Conservation (phyloP, 2,797 vertebrate species). For the Poliocrania exsul region DNA sequence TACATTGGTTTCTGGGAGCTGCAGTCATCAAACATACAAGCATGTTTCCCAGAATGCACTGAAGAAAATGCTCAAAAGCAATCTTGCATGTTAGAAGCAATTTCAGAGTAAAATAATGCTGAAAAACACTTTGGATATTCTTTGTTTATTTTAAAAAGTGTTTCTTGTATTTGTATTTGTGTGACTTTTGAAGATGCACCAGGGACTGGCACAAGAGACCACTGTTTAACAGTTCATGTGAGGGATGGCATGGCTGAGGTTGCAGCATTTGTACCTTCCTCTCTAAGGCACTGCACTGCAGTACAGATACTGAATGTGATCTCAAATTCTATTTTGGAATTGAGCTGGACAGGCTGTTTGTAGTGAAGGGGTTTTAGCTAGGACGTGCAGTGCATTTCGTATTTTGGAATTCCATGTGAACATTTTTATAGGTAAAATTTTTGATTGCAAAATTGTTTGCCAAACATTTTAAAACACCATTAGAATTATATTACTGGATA, state of each 20-base stretch:
- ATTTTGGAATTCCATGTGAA: neutral
- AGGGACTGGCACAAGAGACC: conserved; percentile 17
- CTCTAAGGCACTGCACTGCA: conserved; percentile 63
- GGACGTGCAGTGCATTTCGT: neutral
- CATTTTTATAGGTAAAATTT: neutral
- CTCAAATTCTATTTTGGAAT: conserved; percentile 47
- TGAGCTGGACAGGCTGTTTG: conserved; percentile 5
- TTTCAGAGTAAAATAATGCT: neutral
- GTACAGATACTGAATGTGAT: conserved; percentile 21
- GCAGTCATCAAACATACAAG: neutral
- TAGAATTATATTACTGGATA: neutral
- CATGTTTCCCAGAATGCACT: neutral
- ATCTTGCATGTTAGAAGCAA: neutral
- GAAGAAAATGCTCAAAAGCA: neutral
- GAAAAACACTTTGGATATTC: neutral
- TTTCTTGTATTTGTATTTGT: neutral
- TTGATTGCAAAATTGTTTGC: neutral
- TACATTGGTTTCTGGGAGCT: neutral
- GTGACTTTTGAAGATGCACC: neutral
- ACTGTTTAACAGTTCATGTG: conserved; percentile 19
- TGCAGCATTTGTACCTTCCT: conserved; percentile 54
- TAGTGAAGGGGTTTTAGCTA: neutral
- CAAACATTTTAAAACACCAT: neutral
- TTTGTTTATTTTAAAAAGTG: neutral
- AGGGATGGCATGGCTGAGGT: conserved; percentile 29